Base-by-base conservation (phyloP, 1,140 invertebrate genomes). In the Lepidurus packardi region DNA sequence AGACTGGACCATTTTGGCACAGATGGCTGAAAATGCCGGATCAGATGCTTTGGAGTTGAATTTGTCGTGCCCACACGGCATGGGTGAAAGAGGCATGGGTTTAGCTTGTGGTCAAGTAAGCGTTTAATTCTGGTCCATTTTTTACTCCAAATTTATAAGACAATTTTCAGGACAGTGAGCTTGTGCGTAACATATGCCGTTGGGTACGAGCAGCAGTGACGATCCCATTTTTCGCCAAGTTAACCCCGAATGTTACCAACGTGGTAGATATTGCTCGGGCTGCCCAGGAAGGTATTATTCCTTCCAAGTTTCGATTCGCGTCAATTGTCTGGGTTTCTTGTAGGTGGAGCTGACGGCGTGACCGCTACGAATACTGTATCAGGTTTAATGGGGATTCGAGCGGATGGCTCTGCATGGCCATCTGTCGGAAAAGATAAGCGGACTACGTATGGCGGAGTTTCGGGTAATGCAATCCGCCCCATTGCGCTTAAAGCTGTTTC, bases 71-170 rank as follows among this genome's bases (percentile, higher is more conserved):
- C 97, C 98, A 1, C 97, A 99, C 87, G 98, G 98, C 41, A 98
- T 99, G 96, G 96, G 94, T 2, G 96, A 98, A 87, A 89, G 93
- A 77, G 96, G 96, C 75, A 98, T 99, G 97, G 97, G 97, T 0
- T 84, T 99, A 42, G 97, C 97, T 44, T 99, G 97, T 87, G 98
- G 97, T 80, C 96, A 98, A 88, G 93, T 94, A 84, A 83, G 82
- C 74, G 43, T 34, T 34, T n/a, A 73, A 16, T 65, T 43, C 6
- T 1, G 25, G 1, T 13, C 25, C 9, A 47, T 44, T 16, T 43
- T 53, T 65, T 80, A 41, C 1, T 74, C 25, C 9, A 7, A 24
- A 73, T 75, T 80, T 78, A 77, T 42, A 53, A 10, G 76, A 43
- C 7, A 73, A 73, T 44, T 81, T 80, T 41, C 83, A 95, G 92